Conservation (phyloP, 2,888 invertebrate genomes). For the Ferrisia virgata region DNA sequence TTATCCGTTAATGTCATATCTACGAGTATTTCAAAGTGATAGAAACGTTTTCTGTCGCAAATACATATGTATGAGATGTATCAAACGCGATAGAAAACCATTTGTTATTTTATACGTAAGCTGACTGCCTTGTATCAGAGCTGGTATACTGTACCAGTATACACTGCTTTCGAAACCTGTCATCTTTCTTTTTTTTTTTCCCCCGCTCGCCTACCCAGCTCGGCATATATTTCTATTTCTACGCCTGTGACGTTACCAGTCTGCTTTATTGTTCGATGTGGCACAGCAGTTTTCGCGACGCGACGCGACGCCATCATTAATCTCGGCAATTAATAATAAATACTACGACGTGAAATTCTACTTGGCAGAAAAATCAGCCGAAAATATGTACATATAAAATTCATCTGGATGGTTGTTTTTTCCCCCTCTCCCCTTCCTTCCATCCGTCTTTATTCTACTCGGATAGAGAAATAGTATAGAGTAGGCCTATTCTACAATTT, state of each 20-base stretch:
- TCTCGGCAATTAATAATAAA: not conserved
- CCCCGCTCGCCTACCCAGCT: not conserved
- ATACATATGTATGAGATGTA: constrained; percentile 40
- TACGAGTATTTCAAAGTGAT: not conserved
- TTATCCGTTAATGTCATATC: constrained; percentile 19
- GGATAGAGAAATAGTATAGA: not conserved
- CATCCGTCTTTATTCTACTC: not conserved
- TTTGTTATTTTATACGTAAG: constrained; percentile 4
- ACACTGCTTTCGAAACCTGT: not conserved
- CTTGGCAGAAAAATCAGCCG: not conserved
- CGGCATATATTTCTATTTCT: too few relatives aligned
- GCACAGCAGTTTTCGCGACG: not conserved
- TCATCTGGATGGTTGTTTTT: too few relatives aligned
- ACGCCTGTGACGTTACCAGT: not conserved
- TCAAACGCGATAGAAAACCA: constrained; percentile 19
- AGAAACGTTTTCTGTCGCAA: constrained; percentile 1
- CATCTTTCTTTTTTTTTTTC: not conserved
- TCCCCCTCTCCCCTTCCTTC: too few relatives aligned
- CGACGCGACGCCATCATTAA: not conserved
- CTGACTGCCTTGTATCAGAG: too few relatives aligned
- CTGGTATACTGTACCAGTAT: not conserved
- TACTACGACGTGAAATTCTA: not conserved
- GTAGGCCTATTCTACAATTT: not conserved
- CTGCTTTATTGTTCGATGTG: not conserved
- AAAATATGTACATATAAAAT: too few relatives aligned